A percentile compares a stretch with the other conserved stretches of the same genome.
Evolutionary conservation across 2,888 invertebrate genomes (phyloP).

Genomic region (Drosophila nr. fundita): DNA sequence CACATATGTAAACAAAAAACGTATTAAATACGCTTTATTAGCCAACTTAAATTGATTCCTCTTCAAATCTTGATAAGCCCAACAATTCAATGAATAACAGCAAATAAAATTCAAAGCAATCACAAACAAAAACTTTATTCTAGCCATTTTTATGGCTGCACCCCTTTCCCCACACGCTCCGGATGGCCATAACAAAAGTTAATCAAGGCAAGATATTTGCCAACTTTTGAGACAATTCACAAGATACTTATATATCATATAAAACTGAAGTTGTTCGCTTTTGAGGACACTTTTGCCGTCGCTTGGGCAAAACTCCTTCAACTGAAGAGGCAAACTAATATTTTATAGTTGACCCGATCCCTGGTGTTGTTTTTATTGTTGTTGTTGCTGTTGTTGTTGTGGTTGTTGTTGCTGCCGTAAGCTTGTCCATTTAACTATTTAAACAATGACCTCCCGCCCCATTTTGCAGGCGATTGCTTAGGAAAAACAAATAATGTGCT

Average conservation of each 20-base stretch:
- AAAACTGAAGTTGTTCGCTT: background rate
- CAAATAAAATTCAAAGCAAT: background rate
- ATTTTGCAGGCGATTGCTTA: constrained; percentile 1
- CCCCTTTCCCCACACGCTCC: background rate
- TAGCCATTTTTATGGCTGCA: background rate
- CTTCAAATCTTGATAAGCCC: background rate
- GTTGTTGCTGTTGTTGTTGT: background rate
- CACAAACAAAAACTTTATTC: background rate
- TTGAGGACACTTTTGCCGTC: background rate
- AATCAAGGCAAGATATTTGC: background rate
- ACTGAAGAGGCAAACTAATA: background rate
- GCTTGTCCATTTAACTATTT: constrained; percentile 30
- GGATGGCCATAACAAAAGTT: background rate
- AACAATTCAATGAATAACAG: background rate
- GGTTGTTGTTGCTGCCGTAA: background rate
- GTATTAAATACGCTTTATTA: background rate
- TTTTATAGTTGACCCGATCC: background rate
- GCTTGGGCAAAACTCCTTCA: background rate
- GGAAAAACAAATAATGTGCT: constrained; percentile 47
- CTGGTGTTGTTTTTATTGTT: background rate
- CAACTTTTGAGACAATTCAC: background rate
- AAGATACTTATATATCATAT: background rate
- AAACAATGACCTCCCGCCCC: constrained; percentile 32
- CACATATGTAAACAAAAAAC: background rate
- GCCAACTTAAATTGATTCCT: background rate